These are phyloP conservation scores for Tauraco hartlaubi DNA, from an alignment of 2,797 vertebrate species.

Conservation along the genomic window DNA sequence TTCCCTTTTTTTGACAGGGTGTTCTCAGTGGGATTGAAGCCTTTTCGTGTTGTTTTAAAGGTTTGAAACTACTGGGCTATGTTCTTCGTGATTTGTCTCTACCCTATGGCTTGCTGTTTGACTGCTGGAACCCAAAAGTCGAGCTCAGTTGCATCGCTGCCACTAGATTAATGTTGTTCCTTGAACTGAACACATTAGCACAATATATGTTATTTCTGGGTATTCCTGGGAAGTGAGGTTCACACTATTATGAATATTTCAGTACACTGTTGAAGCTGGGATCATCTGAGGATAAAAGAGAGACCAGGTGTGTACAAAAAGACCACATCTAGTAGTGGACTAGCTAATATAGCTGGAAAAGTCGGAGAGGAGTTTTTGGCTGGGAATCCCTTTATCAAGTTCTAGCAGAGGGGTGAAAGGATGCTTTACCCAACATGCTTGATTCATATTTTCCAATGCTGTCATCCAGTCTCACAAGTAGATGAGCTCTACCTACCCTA, in stretches of 20 bases:
- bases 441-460: background rate
- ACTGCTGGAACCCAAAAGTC: background rate
- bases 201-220: background rate
- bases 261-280: background rate
- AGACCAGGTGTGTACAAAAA: background rate
- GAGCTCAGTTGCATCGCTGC: background rate
- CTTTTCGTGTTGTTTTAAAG: background rate
- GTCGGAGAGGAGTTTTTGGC: background rate
- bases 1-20: background rate
- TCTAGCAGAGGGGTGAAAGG: background rate
- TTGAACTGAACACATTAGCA: slow-evolving; percentile 4
- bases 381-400: background rate
- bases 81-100: background rate
- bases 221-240: background rate
- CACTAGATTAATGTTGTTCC: background rate
- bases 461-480: background rate
- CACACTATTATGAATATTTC: background rate
- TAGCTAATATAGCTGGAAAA: background rate
- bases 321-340: background rate
- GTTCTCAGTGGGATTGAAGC: background rate
- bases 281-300: background rate
- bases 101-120: slow-evolving; percentile 29
- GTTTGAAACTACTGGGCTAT: background rate
- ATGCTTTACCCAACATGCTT: background rate
- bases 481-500: background rate